phyloP scores from a whole-genome alignment of 2,113 vertebrate genomes.

The Montifringilla adamsi region DNA sequence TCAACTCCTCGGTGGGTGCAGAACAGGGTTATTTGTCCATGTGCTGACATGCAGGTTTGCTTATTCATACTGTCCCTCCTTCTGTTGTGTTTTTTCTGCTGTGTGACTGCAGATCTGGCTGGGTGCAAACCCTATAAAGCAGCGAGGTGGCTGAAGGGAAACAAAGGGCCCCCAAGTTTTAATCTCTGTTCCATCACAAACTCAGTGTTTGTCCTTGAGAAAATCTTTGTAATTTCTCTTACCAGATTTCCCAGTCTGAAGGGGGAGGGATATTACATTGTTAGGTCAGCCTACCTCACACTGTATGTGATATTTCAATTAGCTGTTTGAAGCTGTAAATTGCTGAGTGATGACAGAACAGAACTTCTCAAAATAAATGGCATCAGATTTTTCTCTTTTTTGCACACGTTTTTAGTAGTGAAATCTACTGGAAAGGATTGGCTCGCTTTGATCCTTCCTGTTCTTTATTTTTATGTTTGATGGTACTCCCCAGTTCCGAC shows the following conservation, averaged over 20 bases:
- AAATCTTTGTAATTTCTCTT: background rate
- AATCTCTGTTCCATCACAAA: background rate
- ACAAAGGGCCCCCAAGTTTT: background rate
- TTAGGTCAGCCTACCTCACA: background rate
- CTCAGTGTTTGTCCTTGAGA: background rate
- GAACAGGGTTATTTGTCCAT: background rate
- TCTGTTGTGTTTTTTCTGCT: background rate
- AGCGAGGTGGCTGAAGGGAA: background rate
- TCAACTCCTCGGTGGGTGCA: background rate
- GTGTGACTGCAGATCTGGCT: background rate
- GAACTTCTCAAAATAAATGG: constrained; percentile 1
- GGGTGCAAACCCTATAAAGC: background rate
- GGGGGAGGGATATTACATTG: background rate
- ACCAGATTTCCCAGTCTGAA: background rate
- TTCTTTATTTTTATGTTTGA: background rate
- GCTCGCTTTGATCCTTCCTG: constrained; percentile 16
- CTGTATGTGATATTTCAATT: background rate
- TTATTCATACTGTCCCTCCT: background rate
- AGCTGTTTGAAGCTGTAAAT: constrained; percentile 11
- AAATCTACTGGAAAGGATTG: background rate
- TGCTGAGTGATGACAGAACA: background rate
- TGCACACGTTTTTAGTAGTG: background rate
- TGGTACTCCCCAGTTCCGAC: background rate
- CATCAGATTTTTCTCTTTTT: background rate
- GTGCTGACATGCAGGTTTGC: background rate